These are phyloP conservation scores for Drosophila ohnishii DNA, from an alignment of 1,140 invertebrate species.

Conservation along the genomic window DNA sequence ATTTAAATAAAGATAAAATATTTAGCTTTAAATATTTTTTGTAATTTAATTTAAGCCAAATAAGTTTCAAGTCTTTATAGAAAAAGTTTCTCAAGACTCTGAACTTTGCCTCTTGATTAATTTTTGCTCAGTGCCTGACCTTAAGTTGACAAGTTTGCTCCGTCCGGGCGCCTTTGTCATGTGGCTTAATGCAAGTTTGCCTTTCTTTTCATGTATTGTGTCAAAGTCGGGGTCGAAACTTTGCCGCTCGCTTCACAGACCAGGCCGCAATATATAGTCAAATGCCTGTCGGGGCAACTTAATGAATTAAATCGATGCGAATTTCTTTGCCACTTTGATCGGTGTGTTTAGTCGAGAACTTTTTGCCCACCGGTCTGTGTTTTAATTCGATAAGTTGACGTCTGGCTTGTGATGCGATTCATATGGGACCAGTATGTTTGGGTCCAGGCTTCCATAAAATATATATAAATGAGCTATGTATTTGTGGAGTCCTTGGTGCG, in stretches of 20 bases:
- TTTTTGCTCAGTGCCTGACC: slow-evolving; percentile 15
- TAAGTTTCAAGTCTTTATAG: background rate
- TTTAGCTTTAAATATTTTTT: no score
- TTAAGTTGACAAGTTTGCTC: slow-evolving; percentile 48
- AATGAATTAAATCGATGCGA: slow-evolving; percentile 77
- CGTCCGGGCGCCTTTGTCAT: slow-evolving; percentile 38
- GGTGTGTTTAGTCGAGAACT: slow-evolving; percentile 67
- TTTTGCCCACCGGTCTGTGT: slow-evolving; percentile 30
- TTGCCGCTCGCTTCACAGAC: slow-evolving; percentile 29
- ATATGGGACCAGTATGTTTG: background rate
- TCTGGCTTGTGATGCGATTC: slow-evolving; percentile 27
- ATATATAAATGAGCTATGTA: slow-evolving; percentile 10
- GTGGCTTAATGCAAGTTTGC: slow-evolving; percentile 47
- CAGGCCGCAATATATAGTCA: slow-evolving; percentile 24
- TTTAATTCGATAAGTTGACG: slow-evolving; percentile 73
- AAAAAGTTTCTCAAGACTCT: background rate
- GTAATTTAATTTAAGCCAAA: background rate
- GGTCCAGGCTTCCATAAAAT: background rate
- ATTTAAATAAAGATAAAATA: no score
- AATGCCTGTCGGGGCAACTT: slow-evolving; percentile 39
- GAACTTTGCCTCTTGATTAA: background rate
- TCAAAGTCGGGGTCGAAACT: slow-evolving; percentile 41
- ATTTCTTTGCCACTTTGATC: slow-evolving; percentile 72
- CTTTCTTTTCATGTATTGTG: slow-evolving; percentile 50
- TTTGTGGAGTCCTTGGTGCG: slow-evolving; percentile 40